Percentiles rank a stretch among this genome's conserved stretches.
These are phyloP conservation scores for Ceratosolen fusciceps DNA, from an alignment of 1,140 invertebrate species.

Conservation along the genomic window DNA sequence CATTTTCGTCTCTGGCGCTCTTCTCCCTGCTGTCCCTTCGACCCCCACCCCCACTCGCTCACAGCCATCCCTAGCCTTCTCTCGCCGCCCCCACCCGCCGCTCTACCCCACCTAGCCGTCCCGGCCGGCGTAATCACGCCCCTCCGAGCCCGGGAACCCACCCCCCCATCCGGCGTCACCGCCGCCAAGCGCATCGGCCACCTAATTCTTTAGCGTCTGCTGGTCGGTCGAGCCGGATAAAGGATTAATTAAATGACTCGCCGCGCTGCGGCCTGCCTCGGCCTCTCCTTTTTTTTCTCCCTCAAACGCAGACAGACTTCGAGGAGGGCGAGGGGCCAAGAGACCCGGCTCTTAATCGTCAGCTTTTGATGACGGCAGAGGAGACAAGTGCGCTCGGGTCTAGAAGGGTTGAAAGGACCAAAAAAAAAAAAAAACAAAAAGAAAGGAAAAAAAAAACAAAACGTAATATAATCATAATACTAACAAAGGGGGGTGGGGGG, in stretches of 20 bases:
- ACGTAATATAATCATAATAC: no score
- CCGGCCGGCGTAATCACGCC: no score
- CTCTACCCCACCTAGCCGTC: no score
- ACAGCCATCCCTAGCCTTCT: no score
- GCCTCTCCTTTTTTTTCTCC: not conserved
- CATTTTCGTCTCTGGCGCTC: constrained; percentile 19
- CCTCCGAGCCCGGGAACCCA: no score
- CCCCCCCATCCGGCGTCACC: no score
- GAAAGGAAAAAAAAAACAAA: constrained; percentile 3
- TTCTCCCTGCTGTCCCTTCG: no score
- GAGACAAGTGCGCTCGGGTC: not conserved
- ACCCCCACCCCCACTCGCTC: no score
- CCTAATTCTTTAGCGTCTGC: constrained; percentile 49
- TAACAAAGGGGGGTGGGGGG: no score
- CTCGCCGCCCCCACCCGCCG: no score
- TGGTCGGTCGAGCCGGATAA: constrained; percentile 48
- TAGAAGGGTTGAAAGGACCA: not conserved
- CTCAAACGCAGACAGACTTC: not conserved
- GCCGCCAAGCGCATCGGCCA: not conserved
- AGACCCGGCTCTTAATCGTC: constrained; percentile 33
- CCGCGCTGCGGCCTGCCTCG: constrained; percentile 15
- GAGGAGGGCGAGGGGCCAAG: not conserved
- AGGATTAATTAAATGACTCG: constrained; percentile 52
- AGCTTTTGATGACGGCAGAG: constrained; percentile 25
- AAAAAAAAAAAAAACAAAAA: constrained; percentile 23